A percentile compares a stretch with the other conserved stretches of the same genome.
These are phyloP conservation scores for Spheniscus humboldti DNA, from an alignment of 2,797 vertebrate genomes.

Conservation along the genomic window DNA sequence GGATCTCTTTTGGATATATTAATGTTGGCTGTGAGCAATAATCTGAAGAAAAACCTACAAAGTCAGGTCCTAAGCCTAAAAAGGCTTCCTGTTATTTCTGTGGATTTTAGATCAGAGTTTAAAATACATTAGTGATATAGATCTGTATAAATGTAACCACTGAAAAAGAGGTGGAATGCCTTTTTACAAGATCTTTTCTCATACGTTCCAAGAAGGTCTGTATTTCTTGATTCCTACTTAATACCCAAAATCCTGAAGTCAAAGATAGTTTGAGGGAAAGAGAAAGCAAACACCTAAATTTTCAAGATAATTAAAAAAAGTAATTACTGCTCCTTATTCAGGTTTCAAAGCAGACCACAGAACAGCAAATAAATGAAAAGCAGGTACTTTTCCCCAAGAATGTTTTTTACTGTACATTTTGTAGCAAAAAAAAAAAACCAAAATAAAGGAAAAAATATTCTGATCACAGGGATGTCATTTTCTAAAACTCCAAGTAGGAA, in stretches of 20 bases:
- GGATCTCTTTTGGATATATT: neutral
- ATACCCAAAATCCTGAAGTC: neutral
- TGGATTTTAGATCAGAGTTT: neutral
- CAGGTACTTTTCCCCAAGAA: slow-evolving; percentile 39
- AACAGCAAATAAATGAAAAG: slow-evolving; percentile 53
- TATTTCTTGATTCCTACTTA: neutral
- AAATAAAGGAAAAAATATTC: slow-evolving; percentile 74
- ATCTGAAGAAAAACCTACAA: neutral
- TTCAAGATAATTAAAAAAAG: neutral
- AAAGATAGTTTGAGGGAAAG: neutral
- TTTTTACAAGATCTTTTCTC: neutral
- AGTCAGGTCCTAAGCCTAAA: neutral
- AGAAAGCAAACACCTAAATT: neutral
- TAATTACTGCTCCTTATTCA: neutral
- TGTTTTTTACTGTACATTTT: slow-evolving; percentile 74
- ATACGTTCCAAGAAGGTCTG: neutral
- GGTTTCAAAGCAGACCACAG: slow-evolving; percentile 42
- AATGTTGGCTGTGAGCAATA: neutral
- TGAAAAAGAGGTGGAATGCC: neutral
- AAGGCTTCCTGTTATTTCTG: neutral
- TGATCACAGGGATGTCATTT: slow-evolving; percentile 81
- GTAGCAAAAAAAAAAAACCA: slow-evolving; percentile 64
- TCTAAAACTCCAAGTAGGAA: slow-evolving; percentile 84
- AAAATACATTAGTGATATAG: neutral
- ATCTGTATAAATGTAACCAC: neutral